phyloP scores from a whole-genome alignment of 2,113 vertebrate genomes.

The Notothenia coriiceps region DNA sequence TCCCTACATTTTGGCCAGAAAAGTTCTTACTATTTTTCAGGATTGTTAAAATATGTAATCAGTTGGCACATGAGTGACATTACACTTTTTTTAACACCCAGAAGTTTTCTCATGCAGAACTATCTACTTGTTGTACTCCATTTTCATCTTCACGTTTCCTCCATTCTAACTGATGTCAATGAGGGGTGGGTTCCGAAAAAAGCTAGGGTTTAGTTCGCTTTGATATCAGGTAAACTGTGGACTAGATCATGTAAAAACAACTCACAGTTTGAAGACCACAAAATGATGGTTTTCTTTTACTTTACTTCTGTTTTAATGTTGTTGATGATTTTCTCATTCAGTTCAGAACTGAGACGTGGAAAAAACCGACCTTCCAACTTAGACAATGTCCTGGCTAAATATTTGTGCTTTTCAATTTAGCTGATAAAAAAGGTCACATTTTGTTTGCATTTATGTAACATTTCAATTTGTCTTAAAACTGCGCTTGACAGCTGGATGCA shows the following conservation, averaged over 20 bases:
- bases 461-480: constrained; percentile 1
- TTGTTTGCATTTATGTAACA: constrained; percentile 6
- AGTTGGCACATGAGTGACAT: neutral
- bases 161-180: too few relatives aligned
- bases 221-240: too few relatives aligned
- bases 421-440: neutral
- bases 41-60: neutral
- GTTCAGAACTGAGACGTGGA: neutral
- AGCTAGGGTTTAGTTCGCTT: too few relatives aligned
- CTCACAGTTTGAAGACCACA: too few relatives aligned
- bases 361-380: too few relatives aligned
- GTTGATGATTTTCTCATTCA: neutral
- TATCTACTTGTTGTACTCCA: too few relatives aligned
- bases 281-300: too few relatives aligned
- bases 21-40: neutral
- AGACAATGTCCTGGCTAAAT: too few relatives aligned
- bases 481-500: constrained; percentile 66
- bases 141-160: too few relatives aligned
- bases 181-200: too few relatives aligned
- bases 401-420: neutral
- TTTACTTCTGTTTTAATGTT: neutral
- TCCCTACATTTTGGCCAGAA: neutral
- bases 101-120: too few relatives aligned
- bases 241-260: too few relatives aligned
- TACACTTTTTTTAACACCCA: neutral